Conservation (phyloP, 2,797 vertebrate species). For the Cottoperca gobio region DNA sequence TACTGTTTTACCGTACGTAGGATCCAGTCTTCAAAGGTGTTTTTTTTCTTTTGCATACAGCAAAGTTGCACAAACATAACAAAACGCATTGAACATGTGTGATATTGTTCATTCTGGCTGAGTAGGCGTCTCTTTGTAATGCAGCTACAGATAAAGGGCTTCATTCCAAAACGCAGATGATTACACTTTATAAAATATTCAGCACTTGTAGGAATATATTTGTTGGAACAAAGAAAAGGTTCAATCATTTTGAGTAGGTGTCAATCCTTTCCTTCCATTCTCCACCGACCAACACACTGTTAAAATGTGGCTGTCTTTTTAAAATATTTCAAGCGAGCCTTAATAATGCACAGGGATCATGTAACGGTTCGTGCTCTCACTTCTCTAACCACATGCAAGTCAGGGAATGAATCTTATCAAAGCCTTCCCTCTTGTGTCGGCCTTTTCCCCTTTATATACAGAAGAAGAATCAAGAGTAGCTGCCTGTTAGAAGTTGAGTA, state of each 20-base stretch:
- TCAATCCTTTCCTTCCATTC: conserved; percentile 1
- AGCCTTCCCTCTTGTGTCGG: conserved; percentile 1
- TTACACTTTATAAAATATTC: conserved; percentile 21
- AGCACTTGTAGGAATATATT: not conserved
- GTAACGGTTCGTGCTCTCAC: conserved; percentile 3
- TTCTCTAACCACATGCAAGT: conserved; percentile 30
- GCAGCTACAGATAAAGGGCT: conserved; percentile 22
- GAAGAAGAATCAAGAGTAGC: conserved; percentile 20
- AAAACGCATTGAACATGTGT: conserved; percentile 4
- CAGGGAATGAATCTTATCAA: conserved; percentile 31
- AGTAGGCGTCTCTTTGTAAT: conserved; percentile 4
- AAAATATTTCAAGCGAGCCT: conserved; percentile 6
- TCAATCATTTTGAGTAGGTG: not conserved
- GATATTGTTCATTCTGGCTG: not conserved
- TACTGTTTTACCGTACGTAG: too few species aligned
- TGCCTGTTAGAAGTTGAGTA: not conserved
- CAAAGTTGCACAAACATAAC: not conserved
- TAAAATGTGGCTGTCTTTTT: conserved; percentile 14
- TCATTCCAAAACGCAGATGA: conserved; percentile 17
- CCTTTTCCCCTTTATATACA: not conserved
- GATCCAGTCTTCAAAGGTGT: not conserved
- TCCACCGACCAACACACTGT: not conserved
- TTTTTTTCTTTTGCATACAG: not conserved
- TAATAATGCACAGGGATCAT: conserved; percentile 28
- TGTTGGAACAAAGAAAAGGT: not conserved